phyloP scores from a whole-genome alignment of 2,113 vertebrate genomes.

The Rhinichthys klamathensis region DNA sequence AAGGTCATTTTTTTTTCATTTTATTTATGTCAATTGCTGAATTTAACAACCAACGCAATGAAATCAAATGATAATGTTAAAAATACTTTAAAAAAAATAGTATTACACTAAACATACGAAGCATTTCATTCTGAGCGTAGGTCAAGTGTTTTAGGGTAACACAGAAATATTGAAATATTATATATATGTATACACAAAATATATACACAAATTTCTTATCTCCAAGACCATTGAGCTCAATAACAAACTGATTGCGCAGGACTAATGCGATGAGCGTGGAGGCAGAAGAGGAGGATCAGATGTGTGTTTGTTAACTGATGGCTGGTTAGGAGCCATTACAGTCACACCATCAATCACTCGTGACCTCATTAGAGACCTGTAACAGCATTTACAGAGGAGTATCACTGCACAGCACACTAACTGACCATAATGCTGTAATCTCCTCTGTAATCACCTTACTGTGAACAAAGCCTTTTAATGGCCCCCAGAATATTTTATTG shows the following conservation, averaged over 20 bases:
- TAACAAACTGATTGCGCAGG: neutral
- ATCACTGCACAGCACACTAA: neutral
- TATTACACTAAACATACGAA: neutral
- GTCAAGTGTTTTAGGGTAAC: neutral
- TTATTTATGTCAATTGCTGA: neutral
- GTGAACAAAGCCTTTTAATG: neutral
- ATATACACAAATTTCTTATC: neutral
- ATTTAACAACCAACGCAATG: neutral
- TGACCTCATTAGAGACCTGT: slow-evolving; percentile 30
- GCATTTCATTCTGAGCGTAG: neutral
- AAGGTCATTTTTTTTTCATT: too few species aligned
- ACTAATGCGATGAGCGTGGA: neutral
- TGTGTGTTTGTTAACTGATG: slow-evolving; percentile 22
- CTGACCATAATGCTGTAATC: neutral
- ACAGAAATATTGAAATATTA: neutral
- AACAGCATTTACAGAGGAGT: neutral
- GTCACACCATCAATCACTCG: slow-evolving; percentile 7
- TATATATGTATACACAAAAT: too few species aligned
- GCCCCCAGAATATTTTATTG: too few species aligned
- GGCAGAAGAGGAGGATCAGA: slow-evolving; percentile 23
- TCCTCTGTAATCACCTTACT: slow-evolving; percentile 24
- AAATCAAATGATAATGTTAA: neutral
- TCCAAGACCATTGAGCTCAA: neutral
- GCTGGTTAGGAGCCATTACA: slow-evolving; percentile 2
- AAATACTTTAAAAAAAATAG: neutral